phyloP scores from a whole-genome alignment of 2,888 invertebrate species.

The Xanthia icteritia region DNA sequence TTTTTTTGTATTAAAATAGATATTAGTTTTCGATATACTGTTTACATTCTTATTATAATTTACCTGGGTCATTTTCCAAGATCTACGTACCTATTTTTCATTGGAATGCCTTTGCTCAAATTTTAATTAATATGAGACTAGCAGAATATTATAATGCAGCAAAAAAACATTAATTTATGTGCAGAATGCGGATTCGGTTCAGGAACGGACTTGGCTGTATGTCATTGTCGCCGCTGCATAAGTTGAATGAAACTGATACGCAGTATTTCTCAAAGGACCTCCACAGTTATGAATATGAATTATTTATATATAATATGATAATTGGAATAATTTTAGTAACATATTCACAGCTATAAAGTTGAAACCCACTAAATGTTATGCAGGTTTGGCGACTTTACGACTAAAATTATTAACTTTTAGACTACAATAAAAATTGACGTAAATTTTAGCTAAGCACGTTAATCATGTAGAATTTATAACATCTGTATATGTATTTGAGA shows the following conservation, averaged over 20 bases:
- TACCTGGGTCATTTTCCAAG: background rate
- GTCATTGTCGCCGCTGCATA: slow-evolving; percentile 49
- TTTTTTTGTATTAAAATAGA: background rate
- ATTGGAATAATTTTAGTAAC: slow-evolving; percentile 35
- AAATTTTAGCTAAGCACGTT: background rate
- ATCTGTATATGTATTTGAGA: background rate
- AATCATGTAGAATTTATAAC: background rate
- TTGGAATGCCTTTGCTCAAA: background rate
- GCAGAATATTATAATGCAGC: background rate
- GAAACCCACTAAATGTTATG: slow-evolving; percentile 5
- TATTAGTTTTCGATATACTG: background rate
- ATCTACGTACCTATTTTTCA: background rate
- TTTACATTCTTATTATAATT: background rate
- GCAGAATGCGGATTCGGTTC: slow-evolving; percentile 55
- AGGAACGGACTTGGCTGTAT: slow-evolving; percentile 42
- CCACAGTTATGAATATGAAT: slow-evolving; percentile 51
- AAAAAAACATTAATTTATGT: slow-evolving; percentile 38
- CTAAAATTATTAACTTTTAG: background rate
- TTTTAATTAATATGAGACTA: background rate
- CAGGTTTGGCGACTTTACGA: slow-evolving; percentile 18
- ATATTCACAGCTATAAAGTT: slow-evolving; percentile 26
- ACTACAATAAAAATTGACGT: slow-evolving; percentile 8
- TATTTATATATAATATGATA: slow-evolving; percentile 31
- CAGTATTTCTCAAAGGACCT: slow-evolving; percentile 59
- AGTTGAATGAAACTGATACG: slow-evolving; percentile 57